Evolutionary conservation across 2,797 vertebrate species (phyloP).

Genomic region (Sebastes kiyomatsui): DNA sequence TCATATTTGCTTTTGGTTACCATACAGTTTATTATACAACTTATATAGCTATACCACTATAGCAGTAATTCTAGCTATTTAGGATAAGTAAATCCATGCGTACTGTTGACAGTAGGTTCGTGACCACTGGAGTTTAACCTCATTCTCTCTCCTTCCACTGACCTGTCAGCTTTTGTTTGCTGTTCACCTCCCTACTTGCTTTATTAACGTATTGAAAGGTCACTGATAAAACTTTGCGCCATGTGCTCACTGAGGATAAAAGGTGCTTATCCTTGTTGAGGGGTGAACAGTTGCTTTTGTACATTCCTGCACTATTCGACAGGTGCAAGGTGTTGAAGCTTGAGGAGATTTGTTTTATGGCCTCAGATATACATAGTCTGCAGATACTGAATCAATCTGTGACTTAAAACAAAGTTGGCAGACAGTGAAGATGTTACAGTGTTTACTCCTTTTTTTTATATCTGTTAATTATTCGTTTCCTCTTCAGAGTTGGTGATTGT

Average conservation of each 20-base stretch:
- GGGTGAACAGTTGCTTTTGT: not conserved
- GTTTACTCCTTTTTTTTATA: too few relatives aligned
- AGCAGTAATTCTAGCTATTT: not conserved
- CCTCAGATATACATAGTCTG: not conserved
- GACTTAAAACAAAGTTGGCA: too few relatives aligned
- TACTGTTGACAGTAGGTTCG: not conserved
- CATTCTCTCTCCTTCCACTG: not conserved
- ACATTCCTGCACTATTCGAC: not conserved
- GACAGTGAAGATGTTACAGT: too few relatives aligned
- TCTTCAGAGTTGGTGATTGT: too few relatives aligned
- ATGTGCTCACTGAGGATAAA: not conserved
- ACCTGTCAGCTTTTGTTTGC: not conserved
- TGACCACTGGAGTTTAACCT: not conserved
- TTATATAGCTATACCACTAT: not conserved
- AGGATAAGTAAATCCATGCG: not conserved
- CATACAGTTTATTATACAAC: not conserved
- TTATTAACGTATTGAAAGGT: not conserved
- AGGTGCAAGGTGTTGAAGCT: not conserved
- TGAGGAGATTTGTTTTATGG: not conserved
- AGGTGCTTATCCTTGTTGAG: not conserved
- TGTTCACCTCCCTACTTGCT: not conserved
- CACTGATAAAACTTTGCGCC: not conserved
- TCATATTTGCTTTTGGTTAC: not conserved
- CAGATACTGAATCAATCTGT: too few relatives aligned
- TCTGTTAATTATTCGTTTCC: too few relatives aligned